Base-by-base conservation (phyloP, 2,888 invertebrate genomes). In the Stomorhina lunata region DNA sequence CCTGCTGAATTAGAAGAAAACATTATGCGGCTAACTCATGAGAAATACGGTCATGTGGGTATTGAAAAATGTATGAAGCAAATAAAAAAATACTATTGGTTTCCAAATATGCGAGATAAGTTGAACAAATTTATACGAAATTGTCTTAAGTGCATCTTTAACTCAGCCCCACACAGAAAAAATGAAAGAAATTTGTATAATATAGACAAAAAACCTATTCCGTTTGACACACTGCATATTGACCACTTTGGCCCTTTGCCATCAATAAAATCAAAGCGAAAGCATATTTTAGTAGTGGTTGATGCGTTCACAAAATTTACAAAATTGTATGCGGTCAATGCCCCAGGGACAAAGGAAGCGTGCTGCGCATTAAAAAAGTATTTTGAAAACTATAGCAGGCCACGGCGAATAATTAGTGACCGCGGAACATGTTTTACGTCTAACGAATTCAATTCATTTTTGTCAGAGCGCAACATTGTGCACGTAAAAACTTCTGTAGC, bases 401-500 rank as follows among this genome's bases (percentile, higher is more conserved):
- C 83, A 2, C 53, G 72, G 27, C 75, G 81, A 9, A 82, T 80
- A 53, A 71, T 79, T 6, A 40, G 66, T 29, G 82, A 79, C 55
- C 22, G 78, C 12, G 73, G 80, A 9, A 57, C 69, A 20, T 69
- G 71, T 34, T 84, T 84, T 72, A 80, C 78, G 2, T 78, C 79
- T 6, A 45, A 48, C 7, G 81, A 79, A 34, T 81, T 80, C 32
- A 43, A 22, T 12, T 32, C 17, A 9, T 84, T 72, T 57, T 5
- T 75, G 15, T 15, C 22, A 57, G 53, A 37, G 5, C 12, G 68
- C 15, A 80, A 81, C 57, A 79, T 83, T 22, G 22, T 59, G n/a
- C 84, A 82, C 27, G 76, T 81, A 2, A 57, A 77, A 34, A 63
- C 57, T 25, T 50, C 81, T 2, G 79, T 76, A 20, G 81, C 61